phyloP scores from a whole-genome alignment of 1,140 invertebrate genomes.

The Drosophila lacertosa region DNA sequence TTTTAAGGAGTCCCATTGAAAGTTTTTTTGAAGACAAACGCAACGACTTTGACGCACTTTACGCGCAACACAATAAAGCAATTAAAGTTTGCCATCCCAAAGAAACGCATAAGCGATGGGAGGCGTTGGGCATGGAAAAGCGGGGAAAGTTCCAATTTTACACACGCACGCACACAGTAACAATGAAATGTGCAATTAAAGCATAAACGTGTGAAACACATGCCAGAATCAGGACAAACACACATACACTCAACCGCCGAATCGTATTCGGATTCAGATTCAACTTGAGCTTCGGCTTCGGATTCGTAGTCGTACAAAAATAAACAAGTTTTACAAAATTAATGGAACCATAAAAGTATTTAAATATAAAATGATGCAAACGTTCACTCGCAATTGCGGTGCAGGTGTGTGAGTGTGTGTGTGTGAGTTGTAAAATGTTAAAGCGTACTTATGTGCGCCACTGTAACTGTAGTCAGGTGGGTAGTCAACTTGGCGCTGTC shows the following conservation, averaged over 20 bases:
- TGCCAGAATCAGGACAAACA: conserved; percentile 26
- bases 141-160: not conserved
- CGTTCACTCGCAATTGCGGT: conserved; percentile 44
- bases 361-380: conserved; percentile 52
- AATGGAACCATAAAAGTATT: conserved; percentile 66
- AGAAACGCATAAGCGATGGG: not conserved
- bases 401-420: conserved; percentile 31
- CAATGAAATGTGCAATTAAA: conserved; percentile 58
- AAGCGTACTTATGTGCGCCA: conserved; percentile 51
- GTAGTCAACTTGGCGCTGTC: conserved; percentile 50
- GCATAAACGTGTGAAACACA: conserved; percentile 63
- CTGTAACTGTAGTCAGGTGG: conserved; percentile 36
- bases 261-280: conserved; percentile 8
- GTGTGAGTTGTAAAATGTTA: conserved; percentile 44
- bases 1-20: not conserved
- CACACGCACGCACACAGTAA: conserved; percentile 6
- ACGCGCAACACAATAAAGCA: conserved; percentile 27
- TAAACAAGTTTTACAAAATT: conserved; percentile 59
- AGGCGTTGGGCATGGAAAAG: not conserved
- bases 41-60: not conserved
- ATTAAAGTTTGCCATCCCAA: conserved; percentile 47
- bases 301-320: not conserved
- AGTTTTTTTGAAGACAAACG: not conserved
- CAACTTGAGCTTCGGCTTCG: not conserved
- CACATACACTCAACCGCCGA: conserved; percentile 21